phyloP scores from a whole-genome alignment of 2,797 vertebrate genomes.

The Diplodus sargus region DNA sequence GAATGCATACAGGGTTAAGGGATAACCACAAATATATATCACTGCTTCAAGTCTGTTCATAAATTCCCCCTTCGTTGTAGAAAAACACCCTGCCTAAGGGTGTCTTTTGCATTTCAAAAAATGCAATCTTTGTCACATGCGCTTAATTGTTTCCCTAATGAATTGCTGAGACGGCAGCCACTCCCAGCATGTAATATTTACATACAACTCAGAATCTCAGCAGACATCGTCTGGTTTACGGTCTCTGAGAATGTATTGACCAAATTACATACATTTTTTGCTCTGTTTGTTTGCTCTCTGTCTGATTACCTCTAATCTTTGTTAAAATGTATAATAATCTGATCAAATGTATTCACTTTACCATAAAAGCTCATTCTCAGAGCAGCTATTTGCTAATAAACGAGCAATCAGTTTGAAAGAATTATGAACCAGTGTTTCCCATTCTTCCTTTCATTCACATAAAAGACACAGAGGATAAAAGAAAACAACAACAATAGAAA shows the following conservation, averaged over 20 bases:
- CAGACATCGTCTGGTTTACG: constrained; percentile 9
- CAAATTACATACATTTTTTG: not conserved
- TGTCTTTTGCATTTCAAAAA: constrained; percentile 52
- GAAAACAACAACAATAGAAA: not conserved
- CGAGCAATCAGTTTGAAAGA: not conserved
- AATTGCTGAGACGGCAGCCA: constrained; percentile 18
- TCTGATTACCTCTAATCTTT: not conserved
- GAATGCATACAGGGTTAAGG: constrained; percentile 37
- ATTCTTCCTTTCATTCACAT: not conserved
- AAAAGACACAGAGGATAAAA: constrained; percentile 1
- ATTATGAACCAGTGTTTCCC: not conserved
- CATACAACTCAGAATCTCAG: constrained; percentile 8
- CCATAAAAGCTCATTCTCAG: not conserved
- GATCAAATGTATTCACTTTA: not conserved
- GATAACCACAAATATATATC: constrained; percentile 18
- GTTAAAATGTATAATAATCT: not conserved
- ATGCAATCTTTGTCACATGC: constrained; percentile 34
- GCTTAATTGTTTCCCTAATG: constrained; percentile 48
- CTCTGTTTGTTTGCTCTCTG: not conserved
- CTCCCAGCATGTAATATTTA: constrained; percentile 38
- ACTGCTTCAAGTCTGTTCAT: constrained; percentile 21
- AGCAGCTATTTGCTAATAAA: not conserved
- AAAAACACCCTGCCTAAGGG: constrained; percentile 29
- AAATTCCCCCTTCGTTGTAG: constrained; percentile 6
- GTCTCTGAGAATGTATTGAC: constrained; percentile 6